phyloP scores from a whole-genome alignment of 1,140 invertebrate genomes.

The Drosophila parvula region DNA sequence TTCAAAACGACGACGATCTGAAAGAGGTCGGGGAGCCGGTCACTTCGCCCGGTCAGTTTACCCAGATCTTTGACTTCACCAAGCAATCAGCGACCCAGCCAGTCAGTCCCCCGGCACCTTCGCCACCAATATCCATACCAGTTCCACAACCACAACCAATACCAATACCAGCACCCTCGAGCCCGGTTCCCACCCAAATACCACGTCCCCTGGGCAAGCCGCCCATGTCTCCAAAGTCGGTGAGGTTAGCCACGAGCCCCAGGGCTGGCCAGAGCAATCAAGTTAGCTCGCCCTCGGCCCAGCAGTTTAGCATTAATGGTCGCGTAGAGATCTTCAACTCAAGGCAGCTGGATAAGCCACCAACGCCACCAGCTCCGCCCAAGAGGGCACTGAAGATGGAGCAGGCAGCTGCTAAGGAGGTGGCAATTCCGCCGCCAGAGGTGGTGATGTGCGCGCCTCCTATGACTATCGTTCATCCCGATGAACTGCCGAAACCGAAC shows the following conservation, averaged over 20 bases:
- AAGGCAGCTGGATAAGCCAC: slow-evolving; percentile 56
- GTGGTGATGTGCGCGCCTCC: slow-evolving; percentile 76
- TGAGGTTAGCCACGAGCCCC: slow-evolving; percentile 25
- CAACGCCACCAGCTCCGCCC: slow-evolving; percentile 61
- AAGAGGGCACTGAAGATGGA: slow-evolving; percentile 47
- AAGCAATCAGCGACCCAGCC: slow-evolving; percentile 23
- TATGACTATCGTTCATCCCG: slow-evolving; percentile 72
- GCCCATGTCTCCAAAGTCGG: slow-evolving; percentile 79
- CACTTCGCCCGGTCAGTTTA: slow-evolving; percentile 47
- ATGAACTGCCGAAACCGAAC: slow-evolving; percentile 78
- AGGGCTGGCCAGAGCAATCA: slow-evolving; percentile 16
- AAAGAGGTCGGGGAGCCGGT: slow-evolving; percentile 52
- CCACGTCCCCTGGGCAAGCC: slow-evolving; percentile 74
- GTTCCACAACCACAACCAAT: slow-evolving; percentile 3
- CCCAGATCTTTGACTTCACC: slow-evolving; percentile 71
- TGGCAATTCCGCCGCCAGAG: slow-evolving; percentile 36
- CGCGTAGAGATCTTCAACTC: slow-evolving; percentile 82
- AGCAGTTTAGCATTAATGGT: slow-evolving; percentile 76
- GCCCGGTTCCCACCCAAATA: slow-evolving; percentile 60
- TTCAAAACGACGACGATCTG: slow-evolving; percentile 76
- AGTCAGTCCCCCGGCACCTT: slow-evolving; percentile 11
- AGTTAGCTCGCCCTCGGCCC: slow-evolving; percentile 30
- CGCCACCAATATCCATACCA: slow-evolving; percentile 8
- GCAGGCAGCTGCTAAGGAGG: slow-evolving; percentile 8
- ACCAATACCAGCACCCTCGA: slow-evolving; percentile 22